Evolutionary conservation across 2,797 vertebrate genomes (phyloP), one percentile per base, ranked within the genome.

Genomic region (Hyperoplus lanceolatus): DNA sequence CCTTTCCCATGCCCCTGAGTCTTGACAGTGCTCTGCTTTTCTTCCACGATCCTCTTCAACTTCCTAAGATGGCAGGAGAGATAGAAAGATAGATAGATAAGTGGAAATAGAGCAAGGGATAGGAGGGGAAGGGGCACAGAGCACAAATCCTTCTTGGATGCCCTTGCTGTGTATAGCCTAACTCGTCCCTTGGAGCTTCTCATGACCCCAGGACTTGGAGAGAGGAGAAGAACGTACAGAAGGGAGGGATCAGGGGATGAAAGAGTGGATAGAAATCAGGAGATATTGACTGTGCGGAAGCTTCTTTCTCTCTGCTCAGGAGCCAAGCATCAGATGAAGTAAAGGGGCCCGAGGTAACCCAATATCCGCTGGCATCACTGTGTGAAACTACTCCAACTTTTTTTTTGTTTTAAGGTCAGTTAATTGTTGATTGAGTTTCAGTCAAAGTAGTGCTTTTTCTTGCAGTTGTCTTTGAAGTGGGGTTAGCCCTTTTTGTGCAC

Each of bases 211-310:
- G 77, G 78, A 80, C 70, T 83, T 79, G 72, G 76, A 75, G 51
- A 75, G 73, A 80, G 72, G 66, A 71, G 53, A 74, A 57, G 53
- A 57, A 57, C 48, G 66, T 70, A 54, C 64, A 60, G n/a, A 49
- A 29, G 80, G 72, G 75, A 81, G 70, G 84, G 86, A 87, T 87
- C 56, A 87, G 53, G 81, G 62, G 86, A 90, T 90, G 82, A 85
- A 87, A 88, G 82, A 70, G 43, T 73, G 77, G 70, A 75, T 58
- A 67, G 69, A 82, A 79, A 82, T 58, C 42, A 70, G 69, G 46
- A 66, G 60, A 76, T 86, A 92, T 90, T 73, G 89, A 91, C 80
- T 82, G 76, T 10, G 49, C 70, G 77, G 80, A 73, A 83, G 71
- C 59, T 79, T 81, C 63, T 72, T 80, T 87, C 69, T 84, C 62